A percentile compares a stretch with the other conserved stretches of the same genome.
These are phyloP conservation scores for Pterostichus niger DNA, from an alignment of 2,888 invertebrate species.

Conservation along the genomic window DNA sequence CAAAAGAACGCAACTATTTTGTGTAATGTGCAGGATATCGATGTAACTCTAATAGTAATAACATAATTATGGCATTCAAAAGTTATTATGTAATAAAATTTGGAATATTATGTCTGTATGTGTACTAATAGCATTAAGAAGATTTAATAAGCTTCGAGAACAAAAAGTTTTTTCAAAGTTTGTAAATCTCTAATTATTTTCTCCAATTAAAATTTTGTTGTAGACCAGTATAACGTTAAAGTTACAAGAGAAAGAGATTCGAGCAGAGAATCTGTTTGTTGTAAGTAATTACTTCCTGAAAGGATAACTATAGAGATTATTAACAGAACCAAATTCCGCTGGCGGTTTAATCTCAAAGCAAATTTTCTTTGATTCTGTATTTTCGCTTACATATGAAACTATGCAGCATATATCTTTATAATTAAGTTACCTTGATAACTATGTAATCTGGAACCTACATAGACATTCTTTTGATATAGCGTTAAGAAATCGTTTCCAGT, in stretches of 20 bases:
- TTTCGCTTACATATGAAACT: conserved; percentile 17
- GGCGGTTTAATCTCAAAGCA: conserved; percentile 6
- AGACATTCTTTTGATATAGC: not conserved
- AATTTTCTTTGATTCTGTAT: conserved; percentile 44
- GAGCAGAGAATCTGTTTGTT: not conserved
- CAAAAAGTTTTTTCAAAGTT: not conserved
- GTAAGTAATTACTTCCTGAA: conserved; percentile 26
- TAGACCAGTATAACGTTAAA: not conserved
- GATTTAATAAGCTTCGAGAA: not conserved
- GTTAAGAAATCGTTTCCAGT: not conserved
- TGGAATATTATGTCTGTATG: no score
- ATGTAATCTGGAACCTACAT: not conserved
- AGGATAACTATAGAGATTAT: not conserved
- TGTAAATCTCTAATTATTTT: not conserved
- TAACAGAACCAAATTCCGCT: conserved; percentile 9
- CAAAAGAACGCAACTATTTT: no score
- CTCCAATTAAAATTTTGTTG: not conserved
- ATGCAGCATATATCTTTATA: not conserved
- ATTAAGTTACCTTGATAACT: not conserved
- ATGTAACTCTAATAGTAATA: no score
- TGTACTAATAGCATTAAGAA: not conserved
- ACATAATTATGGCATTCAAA: no score
- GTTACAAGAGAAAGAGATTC: not conserved
- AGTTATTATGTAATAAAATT: no score
- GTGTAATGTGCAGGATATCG: no score